Conservation (phyloP, 1,140 invertebrate genomes). For the Bombus soroeensis region DNA sequence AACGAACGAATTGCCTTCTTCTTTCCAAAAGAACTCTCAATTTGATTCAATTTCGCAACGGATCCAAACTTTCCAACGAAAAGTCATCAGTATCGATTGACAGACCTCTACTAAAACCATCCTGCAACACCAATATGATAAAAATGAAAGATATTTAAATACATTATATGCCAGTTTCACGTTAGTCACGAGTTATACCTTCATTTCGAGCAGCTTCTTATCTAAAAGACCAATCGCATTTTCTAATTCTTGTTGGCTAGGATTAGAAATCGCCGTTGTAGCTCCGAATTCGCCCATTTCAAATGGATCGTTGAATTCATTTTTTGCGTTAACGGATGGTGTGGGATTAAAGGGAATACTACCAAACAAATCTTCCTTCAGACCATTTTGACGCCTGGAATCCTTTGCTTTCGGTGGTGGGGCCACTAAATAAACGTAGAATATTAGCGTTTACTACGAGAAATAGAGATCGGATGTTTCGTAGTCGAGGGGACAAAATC, state of each 20-base stretch:
- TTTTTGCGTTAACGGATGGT: constrained; percentile 78
- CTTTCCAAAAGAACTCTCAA: constrained; percentile 3
- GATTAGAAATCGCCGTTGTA: constrained; percentile 77
- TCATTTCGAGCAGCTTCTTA: constrained; percentile 92
- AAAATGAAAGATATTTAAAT: not conserved
- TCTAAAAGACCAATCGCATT: constrained; percentile 90
- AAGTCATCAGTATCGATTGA: constrained; percentile 92
- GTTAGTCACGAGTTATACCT: constrained; percentile 82
- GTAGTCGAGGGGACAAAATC: too few relatives aligned
- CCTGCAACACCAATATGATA: constrained; percentile 83
- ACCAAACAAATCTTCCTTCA: constrained; percentile 84
- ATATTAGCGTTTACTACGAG: not conserved
- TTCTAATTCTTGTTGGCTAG: constrained; percentile 85
- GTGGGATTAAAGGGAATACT: constrained; percentile 84
- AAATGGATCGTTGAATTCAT: constrained; percentile 85
- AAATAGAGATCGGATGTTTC: not conserved
- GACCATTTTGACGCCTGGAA: constrained; percentile 84
- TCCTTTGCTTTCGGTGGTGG: constrained; percentile 91
- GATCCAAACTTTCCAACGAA: constrained; percentile 93
- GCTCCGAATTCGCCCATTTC: constrained; percentile 91
- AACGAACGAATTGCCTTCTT: constrained; percentile 53
- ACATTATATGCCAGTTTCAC: not conserved
- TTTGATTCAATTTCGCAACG: constrained; percentile 83
- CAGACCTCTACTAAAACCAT: constrained; percentile 91
- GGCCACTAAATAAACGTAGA: constrained; percentile 85